Conservation (phyloP, 2,797 vertebrate genomes). For the Okamejei kenojei region DNA sequence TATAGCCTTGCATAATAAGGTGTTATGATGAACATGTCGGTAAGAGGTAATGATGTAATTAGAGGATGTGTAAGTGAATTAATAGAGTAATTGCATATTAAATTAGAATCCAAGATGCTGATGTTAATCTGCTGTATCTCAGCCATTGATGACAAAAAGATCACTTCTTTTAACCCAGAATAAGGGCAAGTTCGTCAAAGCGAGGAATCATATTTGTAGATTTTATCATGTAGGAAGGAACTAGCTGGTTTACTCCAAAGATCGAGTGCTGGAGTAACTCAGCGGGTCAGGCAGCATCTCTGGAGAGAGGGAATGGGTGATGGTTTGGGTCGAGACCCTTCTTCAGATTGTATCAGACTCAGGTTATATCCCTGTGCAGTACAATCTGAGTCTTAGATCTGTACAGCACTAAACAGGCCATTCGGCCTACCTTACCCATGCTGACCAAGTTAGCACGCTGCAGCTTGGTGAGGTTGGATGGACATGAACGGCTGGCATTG, state of each 20-base stretch:
- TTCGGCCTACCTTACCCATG: too few relatives aligned
- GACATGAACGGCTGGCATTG: too few relatives aligned
- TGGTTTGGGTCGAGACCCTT: too few relatives aligned
- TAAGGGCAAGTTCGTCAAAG: neutral
- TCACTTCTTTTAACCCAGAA: neutral
- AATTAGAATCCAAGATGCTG: neutral
- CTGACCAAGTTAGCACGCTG: too few relatives aligned
- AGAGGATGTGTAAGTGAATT: neutral
- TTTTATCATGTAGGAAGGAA: neutral
- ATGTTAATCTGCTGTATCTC: neutral
- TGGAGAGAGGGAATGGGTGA: too few relatives aligned
- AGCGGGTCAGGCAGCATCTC: too few relatives aligned
- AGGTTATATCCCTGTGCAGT: neutral
- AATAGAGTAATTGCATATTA: neutral
- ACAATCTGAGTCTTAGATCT: too few relatives aligned
- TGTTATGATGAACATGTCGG: neutral
- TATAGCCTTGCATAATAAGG: neutral
- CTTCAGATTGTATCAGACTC: too few relatives aligned
- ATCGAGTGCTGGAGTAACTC: too few relatives aligned
- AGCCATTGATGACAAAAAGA: neutral
- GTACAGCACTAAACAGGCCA: too few relatives aligned
- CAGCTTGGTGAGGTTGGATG: too few relatives aligned
- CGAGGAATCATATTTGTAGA: neutral
- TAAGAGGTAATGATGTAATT: neutral
- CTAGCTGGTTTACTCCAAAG: too few relatives aligned